phyloP scores from a whole-genome alignment of 2,888 invertebrate species.

The Caenorhabditis wallacei region DNA sequence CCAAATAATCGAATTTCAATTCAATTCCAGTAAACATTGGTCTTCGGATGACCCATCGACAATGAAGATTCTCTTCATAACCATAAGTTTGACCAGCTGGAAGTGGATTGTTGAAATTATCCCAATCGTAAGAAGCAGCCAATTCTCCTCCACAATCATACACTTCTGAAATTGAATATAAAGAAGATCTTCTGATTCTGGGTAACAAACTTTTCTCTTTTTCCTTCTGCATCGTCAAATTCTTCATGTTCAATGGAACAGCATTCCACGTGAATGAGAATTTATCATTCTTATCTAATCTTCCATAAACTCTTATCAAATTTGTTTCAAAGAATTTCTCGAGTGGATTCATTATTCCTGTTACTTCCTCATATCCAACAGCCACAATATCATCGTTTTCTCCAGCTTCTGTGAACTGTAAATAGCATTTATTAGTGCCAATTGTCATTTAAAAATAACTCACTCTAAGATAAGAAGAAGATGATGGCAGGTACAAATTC shows the following conservation, averaged over 20 bases:
- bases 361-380: slow-evolving; percentile 42
- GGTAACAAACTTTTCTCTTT: slow-evolving; percentile 16
- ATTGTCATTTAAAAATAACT: not conserved
- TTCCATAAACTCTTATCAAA: slow-evolving; percentile 36
- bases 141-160: slow-evolving; percentile 75
- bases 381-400: slow-evolving; percentile 25
- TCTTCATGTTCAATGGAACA: slow-evolving; percentile 44
- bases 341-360: slow-evolving; percentile 20
- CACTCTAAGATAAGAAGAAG: slow-evolving; percentile 24
- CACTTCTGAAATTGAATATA: slow-evolving; percentile 14
- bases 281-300: slow-evolving; percentile 29
- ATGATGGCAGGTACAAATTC: slow-evolving; percentile 41
- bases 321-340: slow-evolving; percentile 36
- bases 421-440: not conserved
- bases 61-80: slow-evolving; percentile 72
- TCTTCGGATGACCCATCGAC: slow-evolving; percentile 76
- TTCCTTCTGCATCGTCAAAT: slow-evolving; percentile 9
- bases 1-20: slow-evolving; percentile 72
- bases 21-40: slow-evolving; percentile 76
- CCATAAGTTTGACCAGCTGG: slow-evolving; percentile 58
- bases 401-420: slow-evolving; percentile 34
- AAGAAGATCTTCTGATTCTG: not conserved
- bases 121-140: slow-evolving; percentile 71
- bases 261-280: slow-evolving; percentile 61
- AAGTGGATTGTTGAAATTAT: slow-evolving; percentile 67